Evolutionary conservation across 53 echinoderm and acorn worm species (phyloP), one percentile per base, ranked within the genome.

Genomic region (Actinopyga echinites): DNA sequence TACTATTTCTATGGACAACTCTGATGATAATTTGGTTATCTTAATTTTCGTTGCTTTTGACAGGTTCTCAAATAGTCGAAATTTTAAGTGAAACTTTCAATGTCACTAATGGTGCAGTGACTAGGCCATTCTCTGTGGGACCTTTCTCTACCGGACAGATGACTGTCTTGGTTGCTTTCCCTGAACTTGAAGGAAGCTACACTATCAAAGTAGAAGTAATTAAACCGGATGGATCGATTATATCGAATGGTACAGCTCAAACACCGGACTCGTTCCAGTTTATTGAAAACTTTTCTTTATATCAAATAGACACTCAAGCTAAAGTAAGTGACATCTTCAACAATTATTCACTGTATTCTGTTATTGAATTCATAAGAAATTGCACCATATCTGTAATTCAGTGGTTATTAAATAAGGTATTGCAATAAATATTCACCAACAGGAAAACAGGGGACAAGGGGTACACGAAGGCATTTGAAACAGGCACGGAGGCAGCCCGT

Each of bases 21-120:
- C n/a, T n/a, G n/a, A 40, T 40, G 40, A 5, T 8, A 8, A 40
- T 40, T 40, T 5, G 10, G 40, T 40, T 8, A 40, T 40, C 0
- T 40, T 40, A 1, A 38, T 40, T 0, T 23, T 45, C 21, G 8
- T 73, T 42, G 40, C 28, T 23, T 42, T 38, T 44, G 5, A 28
- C 49, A 75, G 75, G 52, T 54, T 22, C 54, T 54, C 45, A 30
- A 15, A 75, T 30, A 1, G 30, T 75, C 26, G 56, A 53, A 2
- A 77, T 77, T 26, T n/a, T 56, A 21, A 77, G 77, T 13, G 57
- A 77, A 21, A 13, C 32, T 15, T 77, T 77, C 49, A 56, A 77
- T 21, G 54, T 77, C 30, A 77, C 53, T 6, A 12, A 19, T 56
- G 49, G 32, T 13, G 55, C 77, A 21, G 28, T 62, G 4, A 54